phyloP scores from a whole-genome alignment of 1,140 invertebrate genomes.

The Eumeta japonica region DNA sequence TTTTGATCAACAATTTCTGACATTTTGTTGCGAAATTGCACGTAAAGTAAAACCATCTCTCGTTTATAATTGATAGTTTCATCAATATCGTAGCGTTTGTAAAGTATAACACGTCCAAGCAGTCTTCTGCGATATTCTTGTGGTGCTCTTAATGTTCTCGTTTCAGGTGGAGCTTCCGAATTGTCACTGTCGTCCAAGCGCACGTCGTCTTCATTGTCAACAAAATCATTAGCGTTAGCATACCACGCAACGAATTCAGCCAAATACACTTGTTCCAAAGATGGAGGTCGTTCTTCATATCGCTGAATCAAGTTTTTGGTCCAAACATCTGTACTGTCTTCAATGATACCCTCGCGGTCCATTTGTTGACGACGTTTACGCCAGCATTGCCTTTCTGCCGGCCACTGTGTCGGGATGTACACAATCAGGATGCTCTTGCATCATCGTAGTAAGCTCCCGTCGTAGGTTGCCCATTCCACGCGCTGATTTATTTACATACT shows the following conservation, averaged over 20 bases:
- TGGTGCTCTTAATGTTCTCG: constrained; percentile 15
- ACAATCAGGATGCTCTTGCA: constrained; percentile 33
- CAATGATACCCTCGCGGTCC: constrained; percentile 21
- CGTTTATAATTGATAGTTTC: constrained; percentile 33
- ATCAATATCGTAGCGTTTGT: too few relatives aligned
- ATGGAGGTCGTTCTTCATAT: constrained; percentile 27
- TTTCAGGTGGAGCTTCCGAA: constrained; percentile 18
- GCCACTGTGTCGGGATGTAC: constrained; percentile 39
- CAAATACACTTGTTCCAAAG: constrained; percentile 27
- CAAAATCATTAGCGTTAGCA: constrained; percentile 25
- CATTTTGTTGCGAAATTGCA: constrained; percentile 28
- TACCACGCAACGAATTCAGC: constrained; percentile 36
- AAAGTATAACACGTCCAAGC: constrained; percentile 26
- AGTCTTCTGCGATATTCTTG: constrained; percentile 22
- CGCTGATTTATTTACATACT: too few relatives aligned
- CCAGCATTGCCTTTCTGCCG: constrained; percentile 28
- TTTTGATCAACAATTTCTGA: constrained; percentile 27
- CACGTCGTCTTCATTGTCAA: constrained; percentile 26
- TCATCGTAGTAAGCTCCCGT: constrained; percentile 28
- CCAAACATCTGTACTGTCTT: constrained; percentile 27
- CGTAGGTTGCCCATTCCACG: constrained; percentile 35
- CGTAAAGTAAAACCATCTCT: constrained; percentile 30
- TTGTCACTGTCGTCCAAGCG: constrained; percentile 23
- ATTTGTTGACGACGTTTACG: constrained; percentile 24
- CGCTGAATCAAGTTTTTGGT: constrained; percentile 25